Base-by-base conservation (phyloP, 2,113 vertebrate species). In the Cisticola juncidis region DNA sequence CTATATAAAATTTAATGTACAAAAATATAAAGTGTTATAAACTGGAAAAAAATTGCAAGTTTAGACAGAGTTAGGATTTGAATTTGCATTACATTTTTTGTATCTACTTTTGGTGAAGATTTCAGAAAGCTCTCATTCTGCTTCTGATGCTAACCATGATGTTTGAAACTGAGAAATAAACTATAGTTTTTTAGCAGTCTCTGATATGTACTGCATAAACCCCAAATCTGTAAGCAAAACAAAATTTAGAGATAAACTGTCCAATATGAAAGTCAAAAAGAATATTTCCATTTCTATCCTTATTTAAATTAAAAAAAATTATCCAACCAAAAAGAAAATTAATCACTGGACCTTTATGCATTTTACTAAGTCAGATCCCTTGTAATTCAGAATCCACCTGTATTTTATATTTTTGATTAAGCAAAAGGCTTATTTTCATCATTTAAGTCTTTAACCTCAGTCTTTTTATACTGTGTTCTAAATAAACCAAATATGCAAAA, bases 391-490 rank as follows among this genome's bases (percentile, higher is more conserved):
- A 93, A 76, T 28, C 13, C 14, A 47, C 36, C 86, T 81, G 19
- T 88, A 81, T 88, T 96, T 95, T 57, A 65, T 85, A 36, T 81
- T 24, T 44, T 94, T 88, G 91, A 74, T 82, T 87, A 83, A 69
- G 25, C 14, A 69, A 85, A 81, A 56, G 40, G 18, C 56, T 74
- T 56, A 51, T 94, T 86, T 97, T 91, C 62, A 28, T 93, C 66
- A 51, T 88, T 86, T 94, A 18, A 21, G 9, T 35, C 33, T 69
- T 73, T 62, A 90, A 62, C 33, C 35, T 81, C 65, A 36, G 7
- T 79, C 65, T 94, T 93, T 95, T 88, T 77, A 84, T 72, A 76
- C 35, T 48, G 20, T 87, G 60, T 81, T 51, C 35, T 66, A 44
- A 87, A 89, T 65, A 88, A 74, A 44, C 40, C 83, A 86, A 92